Evolutionary conservation across 1,140 invertebrate genomes (phyloP).

Genomic region (Acromyrmex heyeri): DNA sequence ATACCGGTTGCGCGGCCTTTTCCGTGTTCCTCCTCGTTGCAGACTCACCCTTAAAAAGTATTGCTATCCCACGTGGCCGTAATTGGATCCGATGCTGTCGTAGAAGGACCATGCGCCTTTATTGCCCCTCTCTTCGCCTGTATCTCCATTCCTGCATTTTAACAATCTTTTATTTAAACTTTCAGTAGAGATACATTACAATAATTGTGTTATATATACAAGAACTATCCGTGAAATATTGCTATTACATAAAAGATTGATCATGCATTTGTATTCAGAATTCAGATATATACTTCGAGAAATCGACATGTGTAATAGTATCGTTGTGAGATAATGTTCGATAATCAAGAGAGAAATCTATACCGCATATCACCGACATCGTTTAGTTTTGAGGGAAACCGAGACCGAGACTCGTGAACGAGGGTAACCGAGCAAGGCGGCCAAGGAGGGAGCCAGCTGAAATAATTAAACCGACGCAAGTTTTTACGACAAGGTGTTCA

Average conservation of each 20-base stretch:
- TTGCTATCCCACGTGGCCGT: constrained; percentile 77
- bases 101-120: constrained; percentile 66
- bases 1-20: constrained; percentile 72
- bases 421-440: constrained; percentile 72
- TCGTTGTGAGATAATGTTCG: background rate
- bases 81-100: constrained; percentile 83
- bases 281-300: background rate
- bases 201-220: background rate
- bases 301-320: background rate
- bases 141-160: constrained; percentile 28
- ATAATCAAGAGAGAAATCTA: constrained; percentile 62
- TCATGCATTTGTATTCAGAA: background rate
- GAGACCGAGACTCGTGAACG: constrained; percentile 62
- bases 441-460: constrained; percentile 69
- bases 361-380: constrained; percentile 53
- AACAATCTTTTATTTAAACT: constrained; percentile 22
- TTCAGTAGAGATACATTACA: background rate
- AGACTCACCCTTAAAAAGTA: constrained; percentile 82
- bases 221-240: background rate
- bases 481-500: constrained; percentile 88
- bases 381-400: constrained; percentile 63
- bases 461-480: constrained; percentile 87
- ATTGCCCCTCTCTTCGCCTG: constrained; percentile 62
- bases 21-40: constrained; percentile 75
- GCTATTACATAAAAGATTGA: background rate